These are phyloP conservation scores for Monochamus saltuarius DNA, from an alignment of 1,140 invertebrate genomes.

Conservation along the genomic window DNA sequence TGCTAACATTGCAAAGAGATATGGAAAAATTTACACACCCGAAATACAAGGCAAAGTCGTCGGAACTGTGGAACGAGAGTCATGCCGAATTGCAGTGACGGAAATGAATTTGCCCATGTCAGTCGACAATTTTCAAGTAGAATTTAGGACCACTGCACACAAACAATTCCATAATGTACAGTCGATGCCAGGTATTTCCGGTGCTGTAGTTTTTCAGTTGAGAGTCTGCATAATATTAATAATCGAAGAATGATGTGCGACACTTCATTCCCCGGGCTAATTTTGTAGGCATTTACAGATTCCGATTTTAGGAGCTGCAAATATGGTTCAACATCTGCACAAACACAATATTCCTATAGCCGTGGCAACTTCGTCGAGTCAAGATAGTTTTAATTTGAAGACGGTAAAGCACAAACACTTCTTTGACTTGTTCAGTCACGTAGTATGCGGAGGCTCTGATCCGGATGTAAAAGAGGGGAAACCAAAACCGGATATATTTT, in stretches of 20 bases:
- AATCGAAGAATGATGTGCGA: not conserved
- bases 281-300: too few species aligned
- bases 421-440: constrained; percentile 78
- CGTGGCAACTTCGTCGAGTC: constrained; percentile 85
- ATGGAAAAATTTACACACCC: constrained; percentile 72
- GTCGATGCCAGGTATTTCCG: constrained; percentile 59
- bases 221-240: not conserved
- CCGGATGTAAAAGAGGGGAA: constrained; percentile 87
- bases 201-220: not conserved
- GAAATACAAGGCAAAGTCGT: constrained; percentile 71
- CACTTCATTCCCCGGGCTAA: too few species aligned
- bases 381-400: constrained; percentile 76
- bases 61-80: constrained; percentile 71
- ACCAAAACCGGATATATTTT: constrained; percentile 90
- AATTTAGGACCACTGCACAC: constrained; percentile 53
- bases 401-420: constrained; percentile 72
- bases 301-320: constrained; percentile 69
- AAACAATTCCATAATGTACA: constrained; percentile 34
- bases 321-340: constrained; percentile 77
- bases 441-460: constrained; percentile 85
- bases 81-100: constrained; percentile 71
- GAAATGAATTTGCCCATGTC: constrained; percentile 70
- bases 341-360: constrained; percentile 79
- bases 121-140: constrained; percentile 66
- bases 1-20: constrained; percentile 61